phyloP scores from a whole-genome alignment of 2,113 vertebrate genomes.

The Coregonus clupeaformis region DNA sequence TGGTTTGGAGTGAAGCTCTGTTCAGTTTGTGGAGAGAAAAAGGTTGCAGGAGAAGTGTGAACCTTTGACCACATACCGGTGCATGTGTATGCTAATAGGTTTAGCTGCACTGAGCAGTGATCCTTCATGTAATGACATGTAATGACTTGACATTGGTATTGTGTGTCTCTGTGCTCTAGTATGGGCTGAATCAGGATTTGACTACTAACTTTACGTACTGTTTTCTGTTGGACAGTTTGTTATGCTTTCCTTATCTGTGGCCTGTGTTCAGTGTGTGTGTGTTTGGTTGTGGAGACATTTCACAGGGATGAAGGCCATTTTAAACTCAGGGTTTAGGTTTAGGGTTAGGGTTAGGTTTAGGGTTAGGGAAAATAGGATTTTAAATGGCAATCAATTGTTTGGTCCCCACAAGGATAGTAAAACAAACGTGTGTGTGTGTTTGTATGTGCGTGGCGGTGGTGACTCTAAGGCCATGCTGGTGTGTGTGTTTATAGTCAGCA shows the following conservation, averaged over 20 bases:
- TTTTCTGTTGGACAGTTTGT: slow-evolving; percentile 35
- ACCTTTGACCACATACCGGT: slow-evolving; percentile 66
- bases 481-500: slow-evolving; percentile 45
- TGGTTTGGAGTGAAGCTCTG: too few relatives aligned
- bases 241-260: slow-evolving; percentile 43
- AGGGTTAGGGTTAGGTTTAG: too few relatives aligned
- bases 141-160: slow-evolving; percentile 36
- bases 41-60: slow-evolving; percentile 33
- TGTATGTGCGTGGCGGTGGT: slow-evolving; percentile 20
- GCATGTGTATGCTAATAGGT: slow-evolving; percentile 68
- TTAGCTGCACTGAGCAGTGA: slow-evolving; percentile 51
- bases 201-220: slow-evolving; percentile 4
- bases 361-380: too few relatives aligned
- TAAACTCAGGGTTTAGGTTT: too few relatives aligned
- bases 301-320: too few relatives aligned
- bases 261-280: too few relatives aligned
- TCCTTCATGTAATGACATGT: slow-evolving; percentile 65
- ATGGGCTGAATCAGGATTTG: too few relatives aligned
- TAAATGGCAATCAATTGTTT: too few relatives aligned
- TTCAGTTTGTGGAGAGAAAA: slow-evolving; percentile 6
- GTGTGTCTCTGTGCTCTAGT: too few relatives aligned
- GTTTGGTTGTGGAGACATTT: too few relatives aligned
- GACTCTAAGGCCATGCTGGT: slow-evolving; percentile 19
- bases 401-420: too few relatives aligned
- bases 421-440: too few relatives aligned